Conservation (phyloP, 2,888 invertebrate genomes). For the Drosophila borborema region DNA sequence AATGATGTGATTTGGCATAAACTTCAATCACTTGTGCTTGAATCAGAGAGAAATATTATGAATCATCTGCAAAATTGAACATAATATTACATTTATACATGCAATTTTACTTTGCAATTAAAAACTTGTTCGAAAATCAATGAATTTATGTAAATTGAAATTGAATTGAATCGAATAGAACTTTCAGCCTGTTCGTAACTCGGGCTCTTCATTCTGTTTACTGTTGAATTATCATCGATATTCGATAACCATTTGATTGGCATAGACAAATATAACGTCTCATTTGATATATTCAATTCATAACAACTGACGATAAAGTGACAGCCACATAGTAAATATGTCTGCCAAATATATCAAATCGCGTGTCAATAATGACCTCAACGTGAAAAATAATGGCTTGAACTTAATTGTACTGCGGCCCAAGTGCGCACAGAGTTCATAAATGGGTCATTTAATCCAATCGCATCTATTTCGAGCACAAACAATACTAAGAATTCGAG, state of each 20-base stretch:
- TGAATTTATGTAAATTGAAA: too few relatives aligned
- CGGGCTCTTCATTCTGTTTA: background rate
- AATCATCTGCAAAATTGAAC: too few relatives aligned
- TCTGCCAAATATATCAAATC: constrained; percentile 23
- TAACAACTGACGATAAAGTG: constrained; percentile 19
- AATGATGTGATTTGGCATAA: too few relatives aligned
- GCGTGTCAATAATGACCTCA: constrained; percentile 44
- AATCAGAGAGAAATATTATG: too few relatives aligned
- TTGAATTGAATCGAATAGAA: background rate
- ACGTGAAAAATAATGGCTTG: constrained; percentile 40
- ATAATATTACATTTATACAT: too few relatives aligned
- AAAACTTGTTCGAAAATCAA: too few relatives aligned
- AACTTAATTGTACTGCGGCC: constrained; percentile 54
- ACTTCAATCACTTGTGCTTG: too few relatives aligned
- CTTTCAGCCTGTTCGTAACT: background rate
- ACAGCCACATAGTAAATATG: constrained; percentile 4
- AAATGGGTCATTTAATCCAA: constrained; percentile 40
- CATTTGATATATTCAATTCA: constrained; percentile 22
- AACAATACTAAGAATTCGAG: constrained; percentile 28
- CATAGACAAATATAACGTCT: constrained; percentile 2
- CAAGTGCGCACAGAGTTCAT: background rate
- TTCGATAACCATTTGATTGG: background rate
- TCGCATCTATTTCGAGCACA: constrained; percentile 32
- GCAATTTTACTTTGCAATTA: too few relatives aligned
- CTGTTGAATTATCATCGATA: background rate